These are phyloP conservation scores for Oxystoma pomonae DNA, from an alignment of 2,888 invertebrate species.

Conservation along the genomic window DNA sequence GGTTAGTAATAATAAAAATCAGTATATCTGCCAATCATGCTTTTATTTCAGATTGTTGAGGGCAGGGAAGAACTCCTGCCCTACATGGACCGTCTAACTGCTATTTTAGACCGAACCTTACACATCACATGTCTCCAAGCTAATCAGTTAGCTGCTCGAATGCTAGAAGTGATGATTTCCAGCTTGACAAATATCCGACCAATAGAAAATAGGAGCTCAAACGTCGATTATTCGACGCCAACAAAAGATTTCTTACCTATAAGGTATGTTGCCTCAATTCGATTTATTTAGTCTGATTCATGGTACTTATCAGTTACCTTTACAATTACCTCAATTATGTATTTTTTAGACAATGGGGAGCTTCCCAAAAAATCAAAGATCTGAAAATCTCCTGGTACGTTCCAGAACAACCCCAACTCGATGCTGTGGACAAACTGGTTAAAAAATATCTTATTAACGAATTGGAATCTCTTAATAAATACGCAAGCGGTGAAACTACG, in stretches of 20 bases:
- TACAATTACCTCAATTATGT: no score
- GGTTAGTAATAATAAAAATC: no score
- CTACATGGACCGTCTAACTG: conserved; percentile 60
- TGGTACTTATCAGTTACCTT: no score
- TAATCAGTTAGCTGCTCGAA: conserved; percentile 57
- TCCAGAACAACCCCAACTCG: conserved; percentile 66
- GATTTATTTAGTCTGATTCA: no score
- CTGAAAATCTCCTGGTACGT: conserved; percentile 73
- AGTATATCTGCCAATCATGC: no score
- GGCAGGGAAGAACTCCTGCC: conserved; percentile 61
- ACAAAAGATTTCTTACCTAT: conserved; percentile 68
- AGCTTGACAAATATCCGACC: conserved; percentile 61
- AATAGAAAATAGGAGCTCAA: conserved; percentile 59
- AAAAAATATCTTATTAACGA: conserved; percentile 64
- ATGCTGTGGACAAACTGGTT: conserved; percentile 61
- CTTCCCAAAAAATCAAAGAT: conserved; percentile 60
- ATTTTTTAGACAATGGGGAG: conserved; percentile 74
- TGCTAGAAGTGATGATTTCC: conserved; percentile 57
- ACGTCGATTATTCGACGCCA: conserved; percentile 58
- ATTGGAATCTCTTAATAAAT: conserved; percentile 56
- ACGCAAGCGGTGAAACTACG: conserved; percentile 50
- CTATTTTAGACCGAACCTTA: conserved; percentile 66
- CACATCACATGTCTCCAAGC: conserved; percentile 66
- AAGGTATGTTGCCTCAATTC: conserved; percentile 47
- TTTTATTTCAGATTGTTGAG: conserved; percentile 53